Base-by-base conservation (phyloP, 1,140 invertebrate genomes). In the Hycleus phaleratus region DNA sequence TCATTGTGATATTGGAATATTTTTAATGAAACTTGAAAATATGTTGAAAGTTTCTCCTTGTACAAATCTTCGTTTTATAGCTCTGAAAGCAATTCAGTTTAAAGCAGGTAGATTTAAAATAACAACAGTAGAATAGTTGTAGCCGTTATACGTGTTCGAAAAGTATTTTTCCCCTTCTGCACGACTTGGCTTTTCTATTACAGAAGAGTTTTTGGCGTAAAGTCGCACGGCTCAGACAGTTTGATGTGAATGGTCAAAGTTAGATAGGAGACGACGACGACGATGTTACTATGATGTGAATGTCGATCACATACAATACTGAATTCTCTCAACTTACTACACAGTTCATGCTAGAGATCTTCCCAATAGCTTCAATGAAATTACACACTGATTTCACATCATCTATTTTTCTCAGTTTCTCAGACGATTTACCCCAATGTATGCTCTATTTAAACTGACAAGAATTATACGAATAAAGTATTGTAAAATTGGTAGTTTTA, bases 401-500 rank as follows among this genome's bases (percentile, higher is more conserved):
- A 59, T 54, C 58, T 59, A 59, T 60, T 60, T 60, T 60, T 55
- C 52, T 47, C 49, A 46, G 57, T 60, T 60, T 60, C 58, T 60
- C 18, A 46, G 54, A 51, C 58, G 52, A 60, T 60, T 60, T 55
- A 47, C 43, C 55, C 49, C 26, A 51, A 51, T 58, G 40, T 51
- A 38, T 51, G 49, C 26, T 40, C 38, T 51, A 39, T 40, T 11
- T 42, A 42, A n/a, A 42, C 9, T 11, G 40, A n/a, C 40, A 42
- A 10, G 9, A 42, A 42, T 42, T 42, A 11, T 9, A 4, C 4
- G 3, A 42, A 10, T 42, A 42, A 42, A n/a, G 3, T 42, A 42
- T n/a, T 42, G 11, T 42, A 4, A 42, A n/a, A n/a, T n/a, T 9
- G 9, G 11, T 18, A 18, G 18, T 18, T 18, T 18, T 18, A 18